Evolutionary conservation across 2,797 vertebrate genomes (phyloP).

Genomic region (Hephaestus fuliginosus): DNA sequence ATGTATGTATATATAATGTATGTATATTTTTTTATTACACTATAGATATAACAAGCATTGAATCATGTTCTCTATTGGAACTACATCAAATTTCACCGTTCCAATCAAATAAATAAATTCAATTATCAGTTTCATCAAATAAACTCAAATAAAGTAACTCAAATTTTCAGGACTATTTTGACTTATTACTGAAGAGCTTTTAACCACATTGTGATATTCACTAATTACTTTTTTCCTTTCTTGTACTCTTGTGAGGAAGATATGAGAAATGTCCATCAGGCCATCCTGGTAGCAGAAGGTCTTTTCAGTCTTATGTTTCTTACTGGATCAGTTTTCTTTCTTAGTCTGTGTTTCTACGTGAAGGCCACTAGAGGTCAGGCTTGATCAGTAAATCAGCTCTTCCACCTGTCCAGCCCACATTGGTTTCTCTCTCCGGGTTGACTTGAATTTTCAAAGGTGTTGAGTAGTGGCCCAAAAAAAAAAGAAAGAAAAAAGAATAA

Average conservation of each 20-base stretch:
- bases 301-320: background rate
- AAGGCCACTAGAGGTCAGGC: slow-evolving; percentile 75
- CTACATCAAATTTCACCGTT: too few species aligned
- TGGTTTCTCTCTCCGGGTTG: slow-evolving; percentile 9
- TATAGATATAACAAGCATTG: too few species aligned
- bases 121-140: too few species aligned
- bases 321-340: background rate
- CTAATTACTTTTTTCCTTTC: background rate
- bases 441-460: slow-evolving; percentile 10
- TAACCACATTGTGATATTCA: background rate
- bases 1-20: too few species aligned
- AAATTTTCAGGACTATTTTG: background rate
- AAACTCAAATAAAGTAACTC: background rate
- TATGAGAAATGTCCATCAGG: background rate
- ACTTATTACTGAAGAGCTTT: background rate
- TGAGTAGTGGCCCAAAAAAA: background rate
- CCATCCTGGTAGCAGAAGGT: background rate
- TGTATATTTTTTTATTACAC: too few species aligned
- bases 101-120: too few species aligned
- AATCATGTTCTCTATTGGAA: too few species aligned
- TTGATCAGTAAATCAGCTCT: slow-evolving; percentile 35
- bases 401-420: slow-evolving; percentile 12
- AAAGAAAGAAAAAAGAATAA: background rate
- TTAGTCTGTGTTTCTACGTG: slow-evolving; percentile 28
- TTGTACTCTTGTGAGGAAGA: background rate